Evolutionary conservation across 2,888 invertebrate species (phyloP), one percentile per base, ranked within the genome.

Genomic region (Patella caerulea): DNA sequence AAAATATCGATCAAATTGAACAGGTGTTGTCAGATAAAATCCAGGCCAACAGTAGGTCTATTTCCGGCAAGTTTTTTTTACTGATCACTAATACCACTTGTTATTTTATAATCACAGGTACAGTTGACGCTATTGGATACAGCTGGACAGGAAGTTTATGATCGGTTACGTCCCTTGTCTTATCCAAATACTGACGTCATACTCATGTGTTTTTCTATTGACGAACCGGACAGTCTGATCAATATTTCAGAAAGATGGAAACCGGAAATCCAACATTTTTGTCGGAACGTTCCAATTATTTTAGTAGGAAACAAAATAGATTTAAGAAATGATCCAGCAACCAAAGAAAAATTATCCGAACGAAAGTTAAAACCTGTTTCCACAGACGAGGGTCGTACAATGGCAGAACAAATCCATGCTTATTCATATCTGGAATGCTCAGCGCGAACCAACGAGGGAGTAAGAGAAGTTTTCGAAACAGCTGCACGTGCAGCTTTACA

Each of bases 201-300:
- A 90, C 94, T 99, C 88, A 98, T 99, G 98, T 99, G 99, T 94
- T 99, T 99, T 94, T 97, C 98, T 87, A 98, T 99, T 91, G 99
- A 98, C 93, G 98, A 97, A 91, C 99, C 98, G 1, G 99, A 99
- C 93, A 98, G 98, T 89, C 94, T 99, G 93, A 98, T 98, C 94
- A 99, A 99, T 94, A 98, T 99, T 93, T 97, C 98, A 84, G 99
- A 99, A 93, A 99, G 99, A 94, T 99, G 99, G 99, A 98, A 97
- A 84, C 99, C 99, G 74, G 99, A 99, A 94, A 93, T 93, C 75
- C 91, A 92, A 83, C 99, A 99, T 94, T 99, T 99, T 93, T 99
- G 99, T 93, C 98, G 98, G 85, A 98, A 97, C 93, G 98, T 99
- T 90, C 99, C 99, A 90, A 98, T 99, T 88, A 98, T 99, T 90